Percentiles rank a stretch among this genome's conserved stretches.
These are phyloP conservation scores for Lytechinus pictus DNA, from an alignment of 35 echinoderm and acorn worm species.

Conservation along the genomic window DNA sequence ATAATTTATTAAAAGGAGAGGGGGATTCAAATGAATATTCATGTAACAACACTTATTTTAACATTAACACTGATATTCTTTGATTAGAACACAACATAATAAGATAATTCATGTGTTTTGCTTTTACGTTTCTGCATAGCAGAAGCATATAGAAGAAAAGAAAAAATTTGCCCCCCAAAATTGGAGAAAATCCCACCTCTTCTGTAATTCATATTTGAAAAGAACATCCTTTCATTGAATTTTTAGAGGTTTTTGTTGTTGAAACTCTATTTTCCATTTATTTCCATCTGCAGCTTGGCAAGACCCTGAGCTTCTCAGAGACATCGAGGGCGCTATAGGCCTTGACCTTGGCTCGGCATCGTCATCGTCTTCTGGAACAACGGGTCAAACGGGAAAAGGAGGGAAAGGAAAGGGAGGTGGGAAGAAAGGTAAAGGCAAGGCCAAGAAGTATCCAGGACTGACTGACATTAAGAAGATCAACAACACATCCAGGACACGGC, in stretches of 20 bases:
- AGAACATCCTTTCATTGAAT: too few relatives aligned
- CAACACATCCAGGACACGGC: slow-evolving; percentile 73
- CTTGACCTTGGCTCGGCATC: slow-evolving; percentile 63
- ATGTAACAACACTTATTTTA: too few relatives aligned
- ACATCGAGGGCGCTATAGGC: slow-evolving; percentile 82
- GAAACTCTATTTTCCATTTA: neutral
- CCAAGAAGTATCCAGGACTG: slow-evolving; percentile 84
- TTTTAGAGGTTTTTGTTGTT: neutral
- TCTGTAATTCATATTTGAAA: too few relatives aligned
- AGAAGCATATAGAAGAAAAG: too few relatives aligned
- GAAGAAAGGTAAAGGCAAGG: slow-evolving; percentile 84
- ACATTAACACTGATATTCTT: too few relatives aligned
- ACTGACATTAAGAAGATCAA: slow-evolving; percentile 77
- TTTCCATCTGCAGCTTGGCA: slow-evolving; percentile 25
- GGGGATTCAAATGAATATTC: too few relatives aligned
- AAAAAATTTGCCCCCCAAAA: too few relatives aligned
- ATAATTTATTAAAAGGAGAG: too few relatives aligned
- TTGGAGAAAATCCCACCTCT: too few relatives aligned
- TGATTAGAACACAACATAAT: too few relatives aligned
- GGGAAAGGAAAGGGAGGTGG: slow-evolving; percentile 63
- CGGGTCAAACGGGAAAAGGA: neutral
- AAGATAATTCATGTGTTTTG: too few relatives aligned
- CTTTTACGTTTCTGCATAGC: too few relatives aligned
- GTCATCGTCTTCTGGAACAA: neutral
- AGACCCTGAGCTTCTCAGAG: slow-evolving; percentile 75